Percentiles rank a stretch among this genome's conserved stretches.
Conservation (phyloP, 2,888 invertebrate species). For the Limnephilus lunatus region DNA sequence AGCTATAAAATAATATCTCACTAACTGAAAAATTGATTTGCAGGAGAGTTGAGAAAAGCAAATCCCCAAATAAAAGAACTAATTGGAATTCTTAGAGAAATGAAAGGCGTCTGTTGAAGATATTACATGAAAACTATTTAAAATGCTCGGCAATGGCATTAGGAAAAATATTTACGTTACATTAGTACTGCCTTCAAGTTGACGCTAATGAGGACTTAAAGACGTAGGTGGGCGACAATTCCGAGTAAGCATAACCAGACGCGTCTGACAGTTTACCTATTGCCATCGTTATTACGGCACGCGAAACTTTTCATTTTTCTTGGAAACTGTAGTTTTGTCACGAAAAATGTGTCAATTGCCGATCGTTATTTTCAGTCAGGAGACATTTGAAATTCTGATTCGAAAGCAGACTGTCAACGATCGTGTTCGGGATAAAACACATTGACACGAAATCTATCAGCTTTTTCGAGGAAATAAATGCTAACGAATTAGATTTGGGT, state of each 20-base stretch:
- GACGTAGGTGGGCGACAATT: conserved; percentile 33
- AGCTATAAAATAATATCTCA: background rate
- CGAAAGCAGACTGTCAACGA: conserved; percentile 19
- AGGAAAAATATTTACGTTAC: background rate
- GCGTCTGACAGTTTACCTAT: conserved; percentile 51
- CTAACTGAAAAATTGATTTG: background rate
- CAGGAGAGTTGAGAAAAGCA: background rate
- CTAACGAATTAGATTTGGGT: background rate
- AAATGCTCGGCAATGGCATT: background rate
- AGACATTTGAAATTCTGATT: conserved; percentile 43
- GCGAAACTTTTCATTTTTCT: conserved; percentile 23
- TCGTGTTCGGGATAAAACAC: background rate
- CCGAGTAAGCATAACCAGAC: conserved; percentile 44
- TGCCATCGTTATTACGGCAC: conserved; percentile 42
- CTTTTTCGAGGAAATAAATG: background rate
- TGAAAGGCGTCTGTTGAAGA: background rate
- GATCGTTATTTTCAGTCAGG: conserved; percentile 26
- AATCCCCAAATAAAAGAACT: background rate
- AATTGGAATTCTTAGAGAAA: background rate
- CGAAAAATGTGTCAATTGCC: conserved; percentile 37
- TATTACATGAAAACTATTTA: background rate
- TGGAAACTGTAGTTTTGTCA: conserved; percentile 30
- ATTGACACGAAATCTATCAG: background rate
- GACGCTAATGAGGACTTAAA: conserved; percentile 26
- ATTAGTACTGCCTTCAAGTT: background rate